These are phyloP conservation scores for Pelodiscus sinensis DNA, from an alignment of 2,113 vertebrate species.

Conservation along the genomic window DNA sequence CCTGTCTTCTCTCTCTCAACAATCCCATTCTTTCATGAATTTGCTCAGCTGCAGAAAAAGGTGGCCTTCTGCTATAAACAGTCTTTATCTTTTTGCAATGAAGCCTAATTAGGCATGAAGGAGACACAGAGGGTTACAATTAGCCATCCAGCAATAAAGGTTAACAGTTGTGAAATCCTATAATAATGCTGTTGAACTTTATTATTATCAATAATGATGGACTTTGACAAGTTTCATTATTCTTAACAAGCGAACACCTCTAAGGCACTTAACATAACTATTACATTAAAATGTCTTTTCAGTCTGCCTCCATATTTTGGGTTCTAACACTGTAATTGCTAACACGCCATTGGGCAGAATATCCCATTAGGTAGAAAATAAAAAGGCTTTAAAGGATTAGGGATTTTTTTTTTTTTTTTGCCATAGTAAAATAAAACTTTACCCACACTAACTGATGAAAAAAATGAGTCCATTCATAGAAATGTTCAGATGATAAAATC, in stretches of 20 bases:
- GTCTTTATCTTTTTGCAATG: constrained; percentile 71
- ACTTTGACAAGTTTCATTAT: constrained; percentile 62
- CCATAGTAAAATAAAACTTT: no score
- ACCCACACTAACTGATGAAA: neutral
- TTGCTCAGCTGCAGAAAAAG: constrained; percentile 57
- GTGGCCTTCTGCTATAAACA: constrained; percentile 63
- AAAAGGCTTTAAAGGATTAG: neutral
- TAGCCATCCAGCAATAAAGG: constrained; percentile 69
- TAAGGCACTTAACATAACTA: neutral
- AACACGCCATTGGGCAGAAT: rapidly evolving
- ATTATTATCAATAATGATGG: constrained; percentile 58
- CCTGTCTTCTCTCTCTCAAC: constrained; percentile 42
- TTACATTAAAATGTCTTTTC: neutral
- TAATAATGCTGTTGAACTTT: constrained; percentile 67
- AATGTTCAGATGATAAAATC: neutral
- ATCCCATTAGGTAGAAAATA: neutral
- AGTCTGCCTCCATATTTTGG: neutral
- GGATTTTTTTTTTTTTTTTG: neutral
- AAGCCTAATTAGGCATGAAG: constrained; percentile 76
- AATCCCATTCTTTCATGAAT: constrained; percentile 60
- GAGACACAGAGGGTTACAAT: constrained; percentile 70
- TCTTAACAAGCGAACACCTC: neutral
- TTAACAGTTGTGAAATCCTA: constrained; percentile 72
- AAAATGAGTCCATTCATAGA: neutral
- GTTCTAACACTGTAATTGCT: neutral